Conservation (phyloP, 2,888 invertebrate genomes). For the Mesopsocus fuscifrons region DNA sequence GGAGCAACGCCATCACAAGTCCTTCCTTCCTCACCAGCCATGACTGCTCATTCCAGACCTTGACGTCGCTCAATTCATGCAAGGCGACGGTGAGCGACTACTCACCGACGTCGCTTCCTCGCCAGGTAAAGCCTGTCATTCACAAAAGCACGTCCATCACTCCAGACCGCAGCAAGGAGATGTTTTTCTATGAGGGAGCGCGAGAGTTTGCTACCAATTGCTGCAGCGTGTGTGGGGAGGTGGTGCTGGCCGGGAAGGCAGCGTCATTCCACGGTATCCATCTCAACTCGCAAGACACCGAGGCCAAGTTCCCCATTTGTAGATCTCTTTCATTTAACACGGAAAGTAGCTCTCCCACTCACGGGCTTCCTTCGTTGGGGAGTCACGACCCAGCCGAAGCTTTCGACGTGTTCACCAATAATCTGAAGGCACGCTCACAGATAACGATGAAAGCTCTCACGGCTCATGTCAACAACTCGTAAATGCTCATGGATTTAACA, state of each 20-base stretch:
- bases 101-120: background rate
- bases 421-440: constrained; percentile 6
- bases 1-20: background rate
- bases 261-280: background rate
- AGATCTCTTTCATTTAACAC: constrained; percentile 4
- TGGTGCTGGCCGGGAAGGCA: background rate
- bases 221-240: constrained; percentile 5
- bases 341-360: background rate
- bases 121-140: background rate
- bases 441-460: constrained; percentile 7
- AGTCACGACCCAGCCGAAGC: background rate
- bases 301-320: background rate
- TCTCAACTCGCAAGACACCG: no score
- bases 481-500: background rate
- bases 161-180: background rate
- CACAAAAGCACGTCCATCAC: background rate
- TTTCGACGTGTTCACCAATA: background rate
- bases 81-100: constrained; percentile 4
- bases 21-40: constrained; percentile 5
- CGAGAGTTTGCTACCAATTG: background rate
- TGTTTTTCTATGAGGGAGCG: background rate
- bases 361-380: background rate
- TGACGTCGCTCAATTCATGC: background rate
- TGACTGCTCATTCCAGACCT: constrained; percentile 6
- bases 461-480: constrained; percentile 5